Conservation (phyloP, 1,140 invertebrate species). For the Temnothorax longispinosus region DNA sequence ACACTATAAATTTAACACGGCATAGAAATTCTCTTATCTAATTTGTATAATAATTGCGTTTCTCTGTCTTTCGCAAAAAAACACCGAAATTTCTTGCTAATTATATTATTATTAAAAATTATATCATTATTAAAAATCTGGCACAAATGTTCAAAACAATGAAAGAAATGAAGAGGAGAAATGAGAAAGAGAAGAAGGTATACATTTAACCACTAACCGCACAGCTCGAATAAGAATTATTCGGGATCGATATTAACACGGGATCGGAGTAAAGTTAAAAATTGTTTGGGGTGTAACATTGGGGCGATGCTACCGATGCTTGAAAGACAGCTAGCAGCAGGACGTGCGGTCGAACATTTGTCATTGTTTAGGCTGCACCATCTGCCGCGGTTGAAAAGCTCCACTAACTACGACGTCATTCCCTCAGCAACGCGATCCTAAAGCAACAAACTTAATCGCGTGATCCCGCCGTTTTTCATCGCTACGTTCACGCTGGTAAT, state of each 20-base stretch:
- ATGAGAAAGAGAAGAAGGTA: neutral
- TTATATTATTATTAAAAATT: too few relatives aligned
- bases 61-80: neutral
- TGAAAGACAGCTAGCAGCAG: conserved; percentile 20
- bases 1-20: too few relatives aligned
- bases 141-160: too few relatives aligned
- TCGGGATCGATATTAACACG: neutral
- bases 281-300: neutral
- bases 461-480: conserved; percentile 20
- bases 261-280: neutral
- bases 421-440: conserved; percentile 47
- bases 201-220: neutral
- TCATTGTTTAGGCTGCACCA: conserved; percentile 57
- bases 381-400: conserved; percentile 29
- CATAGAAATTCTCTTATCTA: too few relatives aligned
- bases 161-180: too few relatives aligned
- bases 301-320: neutral
- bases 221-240: neutral
- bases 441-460: conserved; percentile 62
- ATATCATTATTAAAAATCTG: too few relatives aligned
- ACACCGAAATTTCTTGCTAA: neutral
- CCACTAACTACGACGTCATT: conserved; percentile 28
- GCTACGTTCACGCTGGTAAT: conserved; percentile 8
- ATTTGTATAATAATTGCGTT: too few relatives aligned
- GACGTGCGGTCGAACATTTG: conserved; percentile 28